Evolutionary conservation across 1,140 invertebrate genomes (phyloP), one percentile per base, ranked within the genome.

Genomic region (Geopemphigus sp.): DNA sequence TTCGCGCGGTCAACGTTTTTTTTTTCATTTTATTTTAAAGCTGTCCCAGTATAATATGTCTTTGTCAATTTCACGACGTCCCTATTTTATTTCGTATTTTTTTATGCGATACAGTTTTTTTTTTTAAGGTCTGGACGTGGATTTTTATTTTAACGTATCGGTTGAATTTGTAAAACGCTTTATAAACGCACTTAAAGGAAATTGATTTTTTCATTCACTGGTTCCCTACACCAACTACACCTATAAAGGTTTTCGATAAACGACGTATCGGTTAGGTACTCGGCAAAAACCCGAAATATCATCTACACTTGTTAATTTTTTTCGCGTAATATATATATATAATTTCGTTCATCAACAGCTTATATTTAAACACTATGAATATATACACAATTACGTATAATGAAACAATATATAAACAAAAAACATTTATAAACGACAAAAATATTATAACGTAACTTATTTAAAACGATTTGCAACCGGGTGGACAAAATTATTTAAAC

Each of bases 141-240:
- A 78, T 78, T 78, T 78, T 59, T 78, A 78, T 78, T 78, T 78
- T 78, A 78, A 78, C 74, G 74, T 78, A 78, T 78, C 74, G 74
- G 74, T 78, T 78, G 74, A 78, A 61, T 78, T 78, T 78, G 56
- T 78, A 78, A 78, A 78, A 78, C 56, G 74, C 56, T 78, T 78
- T 78, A 78, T 78, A 78, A 78, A 78, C 74, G 74, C 74, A 78
- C 74, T 78, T 78, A 76, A 59, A 78, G 74, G 57, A 78, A 78
- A 78, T 78, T 78, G 74, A 78, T 78, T 78, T 72, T 78, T 78
- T 76, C 56, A 57, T 78, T 47, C 39, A 61, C 74, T 78, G 19
- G 39, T 78, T 29, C n/a, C 26, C 22, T 26, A 47, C 26, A 68
- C 63, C 45, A 8, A 19, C 5, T 68, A 50, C 47, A 26, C 22